Base-by-base conservation (phyloP, 1,140 invertebrate species). In the Macrotrachela quadricornifera region DNA sequence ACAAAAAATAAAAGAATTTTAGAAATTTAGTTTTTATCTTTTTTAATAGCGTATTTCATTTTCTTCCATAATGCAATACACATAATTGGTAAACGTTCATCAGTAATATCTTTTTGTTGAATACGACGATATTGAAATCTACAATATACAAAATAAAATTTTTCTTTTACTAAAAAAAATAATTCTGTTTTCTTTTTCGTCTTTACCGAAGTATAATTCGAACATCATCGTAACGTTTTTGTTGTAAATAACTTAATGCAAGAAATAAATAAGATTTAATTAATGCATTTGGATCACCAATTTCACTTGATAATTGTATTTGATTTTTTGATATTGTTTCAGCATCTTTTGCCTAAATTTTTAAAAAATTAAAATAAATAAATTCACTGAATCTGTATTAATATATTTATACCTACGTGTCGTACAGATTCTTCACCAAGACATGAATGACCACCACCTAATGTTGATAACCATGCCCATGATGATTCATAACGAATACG, bases 231-330 rank as follows among this genome's bases (percentile, higher is more conserved):
- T 46, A 53, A 13, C 46, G 46, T 13, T 30, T 14, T n/a, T 43
- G 16, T 47, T 53, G 51, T 39, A 53, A 42, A 38, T 30, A 53
- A 40, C 51, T 53, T 36, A 53, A 53, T 36, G 51, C 37, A 30
- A 53, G 44, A 43, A 53, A 53, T 36, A 53, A 42, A 16, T 53
- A 46, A 42, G 21, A 53, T 14, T 44, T 36, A 47, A 44, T 17
- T 39, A 53, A 46, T 40, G 51, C 51, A 47, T 53, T 53, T 9
- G 51, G 51, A 30, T 53, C 51, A 48, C 46, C 46, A 39, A 53
- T 46, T 38, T 30, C 51, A 15, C 21, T 13, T 13, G 51, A 44
- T 15, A 53, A 48, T n/a, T 6, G 17, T 3, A 53, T 10, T 47
- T 53, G 51, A 18, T 47, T 53, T 43, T 41, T 47, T 37, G 51